Evolutionary conservation across 2,113 vertebrate species (phyloP).

Genomic region (Regulus satrapa): DNA sequence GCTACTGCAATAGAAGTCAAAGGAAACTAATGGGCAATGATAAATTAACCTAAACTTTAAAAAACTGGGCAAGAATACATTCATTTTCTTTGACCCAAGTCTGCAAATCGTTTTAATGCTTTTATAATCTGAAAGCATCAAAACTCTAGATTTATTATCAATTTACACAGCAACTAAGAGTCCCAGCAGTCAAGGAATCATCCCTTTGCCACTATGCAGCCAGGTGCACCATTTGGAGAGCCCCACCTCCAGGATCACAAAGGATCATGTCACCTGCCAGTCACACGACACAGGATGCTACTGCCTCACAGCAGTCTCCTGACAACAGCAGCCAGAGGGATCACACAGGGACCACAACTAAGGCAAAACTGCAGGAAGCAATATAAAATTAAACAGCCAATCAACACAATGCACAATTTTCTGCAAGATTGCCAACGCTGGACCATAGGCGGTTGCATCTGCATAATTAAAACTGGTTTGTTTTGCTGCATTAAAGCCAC

Average conservation of each 20-base stretch:
- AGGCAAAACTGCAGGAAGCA: background rate
- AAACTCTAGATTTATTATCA: background rate
- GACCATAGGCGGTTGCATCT: background rate
- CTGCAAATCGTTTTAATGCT: background rate
- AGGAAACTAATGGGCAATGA: background rate
- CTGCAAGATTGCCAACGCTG: slow-evolving; percentile 13
- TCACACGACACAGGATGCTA: background rate
- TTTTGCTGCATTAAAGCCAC: slow-evolving; percentile 4
- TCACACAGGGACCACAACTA: background rate
- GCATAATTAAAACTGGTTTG: background rate
- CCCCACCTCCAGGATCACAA: background rate
- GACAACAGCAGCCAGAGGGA: background rate
- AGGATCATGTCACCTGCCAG: background rate
- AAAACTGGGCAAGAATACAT: background rate
- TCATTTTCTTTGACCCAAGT: background rate
- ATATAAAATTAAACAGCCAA: background rate
- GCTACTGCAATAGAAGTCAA: background rate
- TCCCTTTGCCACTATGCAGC: background rate
- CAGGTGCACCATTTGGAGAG: background rate
- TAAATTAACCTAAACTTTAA: background rate
- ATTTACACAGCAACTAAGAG: background rate
- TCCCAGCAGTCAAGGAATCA: background rate
- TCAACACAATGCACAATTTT: background rate
- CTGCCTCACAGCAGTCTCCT: background rate
- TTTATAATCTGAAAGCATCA: background rate